Evolutionary conservation across 2,797 vertebrate genomes (phyloP), one percentile per base, ranked within the genome.

Genomic region (Propithecus perrieri): DNA sequence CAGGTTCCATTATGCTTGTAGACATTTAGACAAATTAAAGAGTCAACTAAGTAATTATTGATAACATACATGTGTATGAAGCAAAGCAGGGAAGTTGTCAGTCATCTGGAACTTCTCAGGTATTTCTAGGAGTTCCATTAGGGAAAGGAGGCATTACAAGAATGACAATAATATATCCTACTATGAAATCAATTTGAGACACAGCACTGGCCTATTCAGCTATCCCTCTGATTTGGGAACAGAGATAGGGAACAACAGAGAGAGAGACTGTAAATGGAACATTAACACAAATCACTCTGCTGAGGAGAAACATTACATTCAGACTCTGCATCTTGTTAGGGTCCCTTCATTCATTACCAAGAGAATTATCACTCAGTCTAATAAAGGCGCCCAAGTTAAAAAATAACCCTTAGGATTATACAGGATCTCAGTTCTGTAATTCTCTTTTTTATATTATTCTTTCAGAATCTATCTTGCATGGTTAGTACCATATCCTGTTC

Each of bases 11-110:
- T 71, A 59, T 78, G 53, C 3, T 11, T 95, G 43, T 72, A 97
- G 33, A 97, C 93, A 92, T 92, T 94, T 0, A 89, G 18, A 95
- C 65, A 97, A 96, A 97, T 38, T 92, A 76, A 97, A 96, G 67
- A 93, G n/a, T 76, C 35, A 83, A 92, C 57, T 96, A 97, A 94
- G 43, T 69, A 96, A 89, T 95, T 96, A 76, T 24, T 96, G 83
- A 76, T 97, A 86, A 91, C 53, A 61, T 61, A 86, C 4, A 96
- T 69, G 7, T 90, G 7, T 43, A 79, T 71, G 50, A 97, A 95
- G 74, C 59, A 97, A 93, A 93, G 1, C 75, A 94, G 85, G 6
- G 95, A 97, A 97, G 48, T 53, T 15, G 2, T 30, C 65, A 92
- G 53, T 80, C 71, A 96, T 88, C 97, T 92, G 92, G 69, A 86